Base-by-base conservation (phyloP, 2,797 vertebrate genomes). In the Sphenopsis melanotis region DNA sequence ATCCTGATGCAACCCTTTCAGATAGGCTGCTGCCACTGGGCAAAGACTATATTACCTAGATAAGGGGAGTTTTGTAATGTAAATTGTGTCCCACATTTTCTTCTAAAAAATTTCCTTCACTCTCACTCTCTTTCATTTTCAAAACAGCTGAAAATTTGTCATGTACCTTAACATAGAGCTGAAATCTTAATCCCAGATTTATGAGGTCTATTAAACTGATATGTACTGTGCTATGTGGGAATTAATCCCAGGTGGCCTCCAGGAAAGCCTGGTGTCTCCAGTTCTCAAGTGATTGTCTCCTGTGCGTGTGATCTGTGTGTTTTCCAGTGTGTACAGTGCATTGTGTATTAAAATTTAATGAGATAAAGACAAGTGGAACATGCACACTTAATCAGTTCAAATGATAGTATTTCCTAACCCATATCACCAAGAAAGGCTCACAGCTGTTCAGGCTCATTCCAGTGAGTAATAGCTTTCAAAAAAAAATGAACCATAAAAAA, bases 161-260 rank as follows among this genome's bases (percentile, higher is more conserved):
- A 44, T 19, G 34, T 82, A 53, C 32, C 34, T 86, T 91, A 91
- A 91, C 42, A 27, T 29, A 75, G 72, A 59, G 34, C 57, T 94
- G 89, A 91, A 91, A 92, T 63, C 69, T 91, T 92, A 95, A 96
- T 93, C 82, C 76, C 34, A 56, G 50, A 89, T 95, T 96, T 95
- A 95, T 91, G 85, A 91, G 82, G 36, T 79, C 76, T 81, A 15
- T 93, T 87, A 94, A 97, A 86, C 63, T 50, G 72, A 69, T 92
- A 81, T 0, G 0, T 26, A 63, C 55, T 89, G 50, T 76, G 79
- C 82, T 78, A 68, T 39, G 47, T 78, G 65, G 72, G 66, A 96
- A 91, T 95, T 81, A 92, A 91, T 72, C 76, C 79, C 91, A 83
- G 82, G 72, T 95, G 91, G 76, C 57, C 5, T 6, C 37, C 59